These are phyloP conservation scores for Eonycteris spelaea DNA, from an alignment of 2,113 vertebrate genomes.

Conservation along the genomic window DNA sequence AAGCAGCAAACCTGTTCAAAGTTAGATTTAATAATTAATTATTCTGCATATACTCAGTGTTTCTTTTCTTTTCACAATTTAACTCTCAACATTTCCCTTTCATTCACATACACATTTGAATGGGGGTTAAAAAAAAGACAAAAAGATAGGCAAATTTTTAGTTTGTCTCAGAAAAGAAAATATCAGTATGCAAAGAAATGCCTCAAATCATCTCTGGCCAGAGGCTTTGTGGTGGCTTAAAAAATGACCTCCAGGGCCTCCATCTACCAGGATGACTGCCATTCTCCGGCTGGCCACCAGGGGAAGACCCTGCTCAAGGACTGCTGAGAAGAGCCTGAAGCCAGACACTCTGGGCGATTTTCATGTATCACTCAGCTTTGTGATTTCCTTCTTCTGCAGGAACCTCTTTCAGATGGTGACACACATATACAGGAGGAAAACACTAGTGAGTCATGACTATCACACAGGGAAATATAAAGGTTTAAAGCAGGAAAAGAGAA, in stretches of 20 bases:
- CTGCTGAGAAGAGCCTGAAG: not conserved
- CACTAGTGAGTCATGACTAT: not conserved
- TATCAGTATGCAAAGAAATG: not conserved
- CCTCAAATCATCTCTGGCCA: not conserved
- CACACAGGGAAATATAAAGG: not conserved
- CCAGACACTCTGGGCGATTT: not conserved
- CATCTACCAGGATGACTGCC: not conserved
- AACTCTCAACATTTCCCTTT: not conserved
- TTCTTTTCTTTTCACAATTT: not conserved
- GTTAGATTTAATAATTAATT: not conserved
- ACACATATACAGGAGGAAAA: not conserved
- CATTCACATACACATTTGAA: not conserved
- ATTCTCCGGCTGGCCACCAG: constrained; percentile 24
- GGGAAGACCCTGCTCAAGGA: constrained; percentile 6
- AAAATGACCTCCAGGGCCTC: not conserved
- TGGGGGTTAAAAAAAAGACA: not conserved
- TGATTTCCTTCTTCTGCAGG: not conserved
- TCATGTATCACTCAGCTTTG: not conserved
- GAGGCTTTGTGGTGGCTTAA: not conserved
- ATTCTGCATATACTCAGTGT: not conserved
- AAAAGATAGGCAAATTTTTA: not conserved
- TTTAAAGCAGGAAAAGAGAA: not conserved
- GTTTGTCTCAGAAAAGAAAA: not conserved
- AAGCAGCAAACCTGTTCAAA: not conserved
- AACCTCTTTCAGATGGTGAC: not conserved